A percentile compares a stretch with the other conserved stretches of the same genome.
phyloP scores from a whole-genome alignment of 2,888 invertebrate species.

The Scrobipalpa costella region DNA sequence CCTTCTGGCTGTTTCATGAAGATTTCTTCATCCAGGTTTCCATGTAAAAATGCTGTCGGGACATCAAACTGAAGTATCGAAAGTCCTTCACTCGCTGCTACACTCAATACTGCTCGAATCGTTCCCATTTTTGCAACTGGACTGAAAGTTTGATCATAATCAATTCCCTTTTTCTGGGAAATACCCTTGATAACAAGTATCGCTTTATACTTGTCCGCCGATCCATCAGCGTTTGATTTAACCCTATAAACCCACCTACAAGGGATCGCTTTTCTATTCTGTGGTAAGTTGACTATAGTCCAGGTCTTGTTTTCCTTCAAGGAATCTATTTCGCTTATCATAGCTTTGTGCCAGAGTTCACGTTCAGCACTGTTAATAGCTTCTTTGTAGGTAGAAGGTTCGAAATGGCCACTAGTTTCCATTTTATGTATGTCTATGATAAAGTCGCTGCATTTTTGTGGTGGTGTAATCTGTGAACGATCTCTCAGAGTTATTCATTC shows the following conservation, averaged over 20 bases:
- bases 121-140: slow-evolving; percentile 15
- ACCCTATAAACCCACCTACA: slow-evolving; percentile 35
- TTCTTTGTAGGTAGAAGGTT: slow-evolving; percentile 24
- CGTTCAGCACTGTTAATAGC: slow-evolving; percentile 23
- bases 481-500: too few relatives aligned
- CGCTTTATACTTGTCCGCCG: slow-evolving; percentile 35
- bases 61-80: slow-evolving; percentile 11
- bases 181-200: slow-evolving; percentile 30
- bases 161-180: slow-evolving; percentile 23
- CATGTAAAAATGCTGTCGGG: slow-evolving; percentile 19
- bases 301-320: slow-evolving; percentile 39
- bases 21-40: slow-evolving; percentile 14
- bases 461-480: neutral
- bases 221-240: slow-evolving; percentile 36
- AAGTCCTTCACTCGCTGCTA: slow-evolving; percentile 20
- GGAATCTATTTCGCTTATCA: slow-evolving; percentile 39
- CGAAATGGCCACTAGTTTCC: neutral
- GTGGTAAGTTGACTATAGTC: slow-evolving; percentile 35
- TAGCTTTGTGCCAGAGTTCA: slow-evolving; percentile 35
- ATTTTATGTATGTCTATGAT: slow-evolving; percentile 6
- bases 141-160: slow-evolving; percentile 19
- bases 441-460: slow-evolving; percentile 20
- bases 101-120: slow-evolving; percentile 10
- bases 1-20: slow-evolving; percentile 22
- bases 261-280: slow-evolving; percentile 32